Evolutionary conservation across 2,888 invertebrate genomes (phyloP), one percentile per base, ranked within the genome.

Genomic region (Polydesmus complanatus): DNA sequence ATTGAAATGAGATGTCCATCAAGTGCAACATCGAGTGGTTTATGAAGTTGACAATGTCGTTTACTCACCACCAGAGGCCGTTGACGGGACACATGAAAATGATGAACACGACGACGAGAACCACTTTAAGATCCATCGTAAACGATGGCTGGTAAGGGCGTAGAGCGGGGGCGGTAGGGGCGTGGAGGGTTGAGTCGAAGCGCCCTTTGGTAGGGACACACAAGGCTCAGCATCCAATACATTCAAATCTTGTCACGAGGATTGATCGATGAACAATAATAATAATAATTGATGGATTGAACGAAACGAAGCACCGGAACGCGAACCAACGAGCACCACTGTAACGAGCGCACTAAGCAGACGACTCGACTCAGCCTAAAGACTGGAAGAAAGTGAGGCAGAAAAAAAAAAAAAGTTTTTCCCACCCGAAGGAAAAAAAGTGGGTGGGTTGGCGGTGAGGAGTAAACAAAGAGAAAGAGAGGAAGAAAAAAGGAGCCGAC

Each of bases 11-110:
- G n/a, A n/a, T n/a, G n/a, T n/a, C n/a, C n/a, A n/a, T n/a, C n/a
- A n/a, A n/a, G n/a, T n/a, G n/a, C n/a, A n/a, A n/a, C n/a, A n/a
- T n/a, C n/a, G n/a, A n/a, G n/a, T n/a, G n/a, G n/a, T n/a, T n/a
- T n/a, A n/a, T n/a, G n/a, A n/a, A n/a, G n/a, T n/a, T n/a, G n/a
- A 37, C 37, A 37, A 14, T 37, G 14, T 37, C 8, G 5, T 52
- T 54, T 73, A 86, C 88, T 85, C 79, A 89, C 89, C 88, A 88
- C 82, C 87, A 86, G 74, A 86, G 83, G 76, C 85, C 86, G 76
- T 86, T 85, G 79, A 87, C 85, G 79, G 88, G 88, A 81, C 85
- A 86, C 80, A 88, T 83, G 78, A 88, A 82, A 80, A 87, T 82
- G 75, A 88, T 81, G 78, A 85, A 86, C 75, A 86, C 81, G 78